A percentile compares a stretch with the other conserved stretches of the same genome.
Conservation (phyloP, 1,140 invertebrate genomes). For the Gonatopus flavifemur region DNA sequence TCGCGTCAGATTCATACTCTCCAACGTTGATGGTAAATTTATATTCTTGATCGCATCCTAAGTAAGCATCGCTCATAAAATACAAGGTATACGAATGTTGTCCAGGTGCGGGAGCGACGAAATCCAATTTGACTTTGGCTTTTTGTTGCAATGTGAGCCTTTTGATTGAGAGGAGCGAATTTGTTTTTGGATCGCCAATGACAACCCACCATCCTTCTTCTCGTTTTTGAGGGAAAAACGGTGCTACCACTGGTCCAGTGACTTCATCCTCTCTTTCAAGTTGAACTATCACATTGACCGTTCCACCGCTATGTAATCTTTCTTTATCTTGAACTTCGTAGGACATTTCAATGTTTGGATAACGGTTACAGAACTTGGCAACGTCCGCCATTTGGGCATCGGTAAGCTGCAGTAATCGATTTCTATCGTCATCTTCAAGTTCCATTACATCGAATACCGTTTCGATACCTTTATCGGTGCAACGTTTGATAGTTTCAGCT, state of each 20-base stretch:
- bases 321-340: constrained; percentile 90
- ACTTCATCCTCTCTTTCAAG: constrained; percentile 96
- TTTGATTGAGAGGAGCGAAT: constrained; percentile 96
- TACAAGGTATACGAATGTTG: constrained; percentile 92
- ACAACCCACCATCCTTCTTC: constrained; percentile 99
- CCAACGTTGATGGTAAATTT: constrained; percentile 81
- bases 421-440: constrained; percentile 92
- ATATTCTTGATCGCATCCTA: constrained; percentile 98
- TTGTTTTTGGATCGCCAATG: constrained; percentile 93
- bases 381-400: constrained; percentile 95
- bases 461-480: constrained; percentile 88
- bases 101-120: constrained; percentile 85
- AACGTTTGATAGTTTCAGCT: constrained; percentile 85
- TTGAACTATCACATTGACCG: constrained; percentile 86
- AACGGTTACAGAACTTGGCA: constrained; percentile 96
- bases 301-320: constrained; percentile 74
- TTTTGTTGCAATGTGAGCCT: constrained; percentile 90
- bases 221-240: constrained; percentile 95
- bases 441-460: constrained; percentile 99
- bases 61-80: constrained; percentile 98
- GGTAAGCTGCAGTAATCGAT: constrained; percentile 79
- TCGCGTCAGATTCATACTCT: constrained; percentile 66
- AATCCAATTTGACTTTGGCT: constrained; percentile 93
- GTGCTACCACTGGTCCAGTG: constrained; percentile 95
- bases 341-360: constrained; percentile 97